phyloP scores from a whole-genome alignment of 1,140 invertebrate genomes.

The Drosophila equinoxialis region DNA sequence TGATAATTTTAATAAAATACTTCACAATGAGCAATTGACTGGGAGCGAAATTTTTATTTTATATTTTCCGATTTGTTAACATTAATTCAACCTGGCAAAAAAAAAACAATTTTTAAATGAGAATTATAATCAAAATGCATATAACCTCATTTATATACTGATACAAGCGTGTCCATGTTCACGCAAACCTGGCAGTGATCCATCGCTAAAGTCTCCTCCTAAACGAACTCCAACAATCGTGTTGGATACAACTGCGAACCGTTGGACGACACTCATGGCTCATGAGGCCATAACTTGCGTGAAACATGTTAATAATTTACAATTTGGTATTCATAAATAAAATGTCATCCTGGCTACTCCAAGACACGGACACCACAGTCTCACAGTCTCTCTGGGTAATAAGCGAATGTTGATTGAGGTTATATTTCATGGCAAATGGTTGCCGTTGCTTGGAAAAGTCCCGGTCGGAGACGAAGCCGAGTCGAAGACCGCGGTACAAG shows the following conservation, averaged over 20 bases:
- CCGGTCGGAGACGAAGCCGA: slow-evolving; percentile 2
- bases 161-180: slow-evolving; percentile 54
- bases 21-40: too few species aligned
- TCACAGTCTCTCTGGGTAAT: slow-evolving; percentile 46
- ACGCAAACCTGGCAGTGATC: slow-evolving; percentile 50
- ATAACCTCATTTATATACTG: slow-evolving; percentile 75
- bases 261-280: slow-evolving; percentile 43
- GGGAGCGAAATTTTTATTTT: too few species aligned
- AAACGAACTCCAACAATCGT: neutral
- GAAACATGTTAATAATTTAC: slow-evolving; percentile 82
- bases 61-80: too few species aligned
- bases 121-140: slow-evolving; percentile 71
- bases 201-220: slow-evolving; percentile 42
- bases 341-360: slow-evolving; percentile 75
- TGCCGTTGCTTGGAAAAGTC: slow-evolving; percentile 63
- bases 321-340: slow-evolving; percentile 82
- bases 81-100: neutral
- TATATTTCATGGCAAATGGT: slow-evolving; percentile 81
- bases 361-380: slow-evolving; percentile 30
- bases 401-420: slow-evolving; percentile 81
- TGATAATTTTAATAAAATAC: too few species aligned
- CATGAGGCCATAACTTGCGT: slow-evolving; percentile 74
- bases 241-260: slow-evolving; percentile 16
- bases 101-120: slow-evolving; percentile 52
- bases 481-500: neutral